Evolutionary conservation across 2,797 vertebrate species (phyloP).

Genomic region (Catamblyrhynchus diadema): DNA sequence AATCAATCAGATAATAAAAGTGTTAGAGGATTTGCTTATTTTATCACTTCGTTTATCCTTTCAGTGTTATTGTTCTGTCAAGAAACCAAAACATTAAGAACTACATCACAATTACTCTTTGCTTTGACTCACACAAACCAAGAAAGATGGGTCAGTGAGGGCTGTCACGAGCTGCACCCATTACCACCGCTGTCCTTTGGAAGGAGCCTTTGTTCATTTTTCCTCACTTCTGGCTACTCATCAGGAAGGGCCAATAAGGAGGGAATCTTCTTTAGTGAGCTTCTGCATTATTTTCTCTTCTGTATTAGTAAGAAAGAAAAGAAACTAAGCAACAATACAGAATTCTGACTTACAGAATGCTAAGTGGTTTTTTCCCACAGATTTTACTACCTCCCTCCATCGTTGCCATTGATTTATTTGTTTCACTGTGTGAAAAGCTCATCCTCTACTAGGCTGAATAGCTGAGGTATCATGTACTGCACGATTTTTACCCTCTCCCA

Average conservation of each 20-base stretch:
- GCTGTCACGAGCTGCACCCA: not conserved
- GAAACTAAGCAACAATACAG: not conserved
- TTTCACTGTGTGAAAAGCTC: not conserved
- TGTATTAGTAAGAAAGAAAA: not conserved
- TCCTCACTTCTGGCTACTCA: not conserved
- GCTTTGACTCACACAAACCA: not conserved
- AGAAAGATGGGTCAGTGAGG: not conserved
- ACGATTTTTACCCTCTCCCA: not conserved
- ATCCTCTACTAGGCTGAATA: not conserved
- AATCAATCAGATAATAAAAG: not conserved
- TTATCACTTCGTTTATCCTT: not conserved
- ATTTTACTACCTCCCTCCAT: not conserved
- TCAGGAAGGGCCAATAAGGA: not conserved
- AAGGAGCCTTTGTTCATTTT: not conserved
- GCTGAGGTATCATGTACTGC: not conserved
- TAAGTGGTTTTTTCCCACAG: not conserved
- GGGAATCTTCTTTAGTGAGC: not conserved
- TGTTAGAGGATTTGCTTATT: slow-evolving; percentile 5
- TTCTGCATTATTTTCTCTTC: not conserved
- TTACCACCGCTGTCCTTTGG: not conserved
- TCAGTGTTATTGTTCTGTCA: not conserved
- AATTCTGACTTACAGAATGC: not conserved
- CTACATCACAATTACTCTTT: not conserved
- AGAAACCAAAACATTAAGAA: not conserved
- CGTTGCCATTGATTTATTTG: not conserved